Conservation (phyloP, 1,140 invertebrate genomes). For the Scaptomyza montana region DNA sequence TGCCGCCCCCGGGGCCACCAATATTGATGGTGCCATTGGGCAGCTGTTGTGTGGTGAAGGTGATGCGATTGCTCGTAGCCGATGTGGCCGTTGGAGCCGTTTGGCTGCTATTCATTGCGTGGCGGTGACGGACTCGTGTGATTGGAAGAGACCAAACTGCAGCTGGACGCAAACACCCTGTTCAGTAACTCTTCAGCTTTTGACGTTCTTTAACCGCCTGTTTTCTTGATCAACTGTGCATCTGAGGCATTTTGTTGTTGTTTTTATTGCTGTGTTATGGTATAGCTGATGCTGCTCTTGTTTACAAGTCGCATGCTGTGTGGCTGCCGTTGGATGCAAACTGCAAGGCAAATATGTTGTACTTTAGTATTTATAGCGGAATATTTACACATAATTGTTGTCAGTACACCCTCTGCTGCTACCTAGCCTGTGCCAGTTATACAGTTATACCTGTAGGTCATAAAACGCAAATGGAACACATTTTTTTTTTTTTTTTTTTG, state of each 20-base stretch:
- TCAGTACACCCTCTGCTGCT: slow-evolving; percentile 20
- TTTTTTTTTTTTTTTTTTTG: slow-evolving; percentile 16
- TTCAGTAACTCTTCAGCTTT: slow-evolving; percentile 23
- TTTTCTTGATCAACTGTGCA: slow-evolving; percentile 54
- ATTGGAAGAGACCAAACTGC: slow-evolving; percentile 33
- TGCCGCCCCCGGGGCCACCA: slow-evolving; percentile 60
- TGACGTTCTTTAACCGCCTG: slow-evolving; percentile 35
- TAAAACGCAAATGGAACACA: slow-evolving; percentile 31
- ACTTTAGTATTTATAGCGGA: slow-evolving; percentile 48
- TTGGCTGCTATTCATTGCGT: slow-evolving; percentile 78
- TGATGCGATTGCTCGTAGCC: slow-evolving; percentile 82
- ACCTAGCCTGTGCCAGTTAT: slow-evolving; percentile 26
- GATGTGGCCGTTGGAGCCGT: slow-evolving; percentile 53
- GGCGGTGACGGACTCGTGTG: slow-evolving; percentile 17
- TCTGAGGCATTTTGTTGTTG: slow-evolving; percentile 59
- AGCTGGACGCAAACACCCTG: slow-evolving; percentile 6
- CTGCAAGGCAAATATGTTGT: slow-evolving; percentile 57
- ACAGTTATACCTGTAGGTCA: slow-evolving; percentile 46
- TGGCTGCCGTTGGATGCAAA: slow-evolving; percentile 39
- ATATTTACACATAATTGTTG: slow-evolving; percentile 1
- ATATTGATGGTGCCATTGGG: slow-evolving; percentile 86
- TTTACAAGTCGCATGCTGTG: slow-evolving; percentile 54
- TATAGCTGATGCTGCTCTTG: slow-evolving; percentile 11
- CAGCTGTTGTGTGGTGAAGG: slow-evolving; percentile 85
- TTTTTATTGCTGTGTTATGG: slow-evolving; percentile 18